Percentiles rank a stretch among this genome's conserved stretches.
These are phyloP conservation scores for Sycophila sp. DNA, from an alignment of 1,140 invertebrate genomes.

Conservation along the genomic window DNA sequence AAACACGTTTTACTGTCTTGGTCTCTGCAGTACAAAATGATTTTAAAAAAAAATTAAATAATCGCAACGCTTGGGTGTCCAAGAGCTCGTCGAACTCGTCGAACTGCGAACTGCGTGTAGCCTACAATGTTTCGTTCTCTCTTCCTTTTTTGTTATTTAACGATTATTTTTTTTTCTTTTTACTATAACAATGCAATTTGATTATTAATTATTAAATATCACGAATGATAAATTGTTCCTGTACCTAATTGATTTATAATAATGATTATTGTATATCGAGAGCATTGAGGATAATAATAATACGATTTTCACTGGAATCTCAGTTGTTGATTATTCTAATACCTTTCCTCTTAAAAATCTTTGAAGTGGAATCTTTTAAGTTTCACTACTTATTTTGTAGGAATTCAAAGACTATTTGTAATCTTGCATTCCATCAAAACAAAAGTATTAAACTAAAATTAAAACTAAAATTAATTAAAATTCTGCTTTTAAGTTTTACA, in stretches of 20 bases:
- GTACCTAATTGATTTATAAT: constrained; percentile 61
- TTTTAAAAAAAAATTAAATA: constrained; percentile 5
- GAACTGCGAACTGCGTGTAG: constrained; percentile 15
- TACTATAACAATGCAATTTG: constrained; percentile 17
- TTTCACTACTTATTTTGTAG: no score
- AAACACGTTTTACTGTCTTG: neutral
- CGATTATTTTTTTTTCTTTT: constrained; percentile 24
- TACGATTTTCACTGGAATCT: constrained; percentile 64
- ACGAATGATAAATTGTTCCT: constrained; percentile 63
- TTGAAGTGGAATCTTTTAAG: no score
- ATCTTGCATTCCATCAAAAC: no score
- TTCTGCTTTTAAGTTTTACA: no score
- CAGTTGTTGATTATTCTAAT: no score
- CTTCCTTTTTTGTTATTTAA: constrained; percentile 30
- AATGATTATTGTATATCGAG: constrained; percentile 63
- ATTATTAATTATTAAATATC: constrained; percentile 56
- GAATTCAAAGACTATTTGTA: no score
- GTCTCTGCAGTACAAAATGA: constrained; percentile 20
- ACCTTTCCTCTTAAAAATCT: no score
- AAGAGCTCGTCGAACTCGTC: neutral
- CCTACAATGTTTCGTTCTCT: constrained; percentile 13
- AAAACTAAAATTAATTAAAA: no score
- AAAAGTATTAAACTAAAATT: no score
- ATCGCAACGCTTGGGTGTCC: constrained; percentile 5
- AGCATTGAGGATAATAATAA: constrained; percentile 60